Percentiles rank a stretch among this genome's conserved stretches.
phyloP scores from a whole-genome alignment of 2,888 invertebrate species.

The Zygothrica quintamaculata region DNA sequence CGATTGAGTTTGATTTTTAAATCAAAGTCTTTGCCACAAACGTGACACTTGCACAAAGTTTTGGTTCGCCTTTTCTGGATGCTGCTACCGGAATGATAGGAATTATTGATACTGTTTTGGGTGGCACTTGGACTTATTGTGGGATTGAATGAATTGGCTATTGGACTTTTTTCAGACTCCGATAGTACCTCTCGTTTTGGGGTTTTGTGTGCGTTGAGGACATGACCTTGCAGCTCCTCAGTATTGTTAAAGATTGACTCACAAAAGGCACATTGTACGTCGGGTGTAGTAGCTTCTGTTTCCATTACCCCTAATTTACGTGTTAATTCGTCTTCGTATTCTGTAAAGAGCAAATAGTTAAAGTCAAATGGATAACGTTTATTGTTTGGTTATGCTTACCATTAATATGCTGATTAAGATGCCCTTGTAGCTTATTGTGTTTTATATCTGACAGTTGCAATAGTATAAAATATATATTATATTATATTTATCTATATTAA shows the following conservation, averaged over 20 bases:
- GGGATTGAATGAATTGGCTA: background rate
- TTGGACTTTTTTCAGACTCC: background rate
- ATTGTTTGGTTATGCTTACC: conserved; percentile 19
- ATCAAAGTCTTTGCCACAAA: conserved; percentile 72
- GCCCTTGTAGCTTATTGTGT: conserved; percentile 56
- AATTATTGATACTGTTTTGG: background rate
- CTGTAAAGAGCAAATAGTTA: conserved; percentile 15
- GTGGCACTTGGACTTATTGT: conserved; percentile 1
- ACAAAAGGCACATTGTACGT: conserved; percentile 70
- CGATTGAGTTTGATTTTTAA: conserved; percentile 77
- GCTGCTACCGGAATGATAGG: conserved; percentile 12
- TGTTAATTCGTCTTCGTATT: conserved; percentile 46
- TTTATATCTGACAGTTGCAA: conserved; percentile 59
- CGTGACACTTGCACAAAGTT: conserved; percentile 48
- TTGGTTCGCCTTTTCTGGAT: background rate
- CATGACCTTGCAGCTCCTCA: conserved; percentile 66
- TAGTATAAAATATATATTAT: too few species aligned
- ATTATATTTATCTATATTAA: too few species aligned
- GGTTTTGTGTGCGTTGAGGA: conserved; percentile 31
- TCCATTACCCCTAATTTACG: conserved; percentile 18
- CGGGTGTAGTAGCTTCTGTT: background rate
- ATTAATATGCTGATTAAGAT: conserved; percentile 63
- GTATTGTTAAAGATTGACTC: conserved; percentile 52
- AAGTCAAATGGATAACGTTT: too few species aligned
- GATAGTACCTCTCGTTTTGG: background rate